A percentile compares a stretch with the other conserved stretches of the same genome.
phyloP scores from a whole-genome alignment of 2,888 invertebrate genomes.

The Polyploca ridens region DNA sequence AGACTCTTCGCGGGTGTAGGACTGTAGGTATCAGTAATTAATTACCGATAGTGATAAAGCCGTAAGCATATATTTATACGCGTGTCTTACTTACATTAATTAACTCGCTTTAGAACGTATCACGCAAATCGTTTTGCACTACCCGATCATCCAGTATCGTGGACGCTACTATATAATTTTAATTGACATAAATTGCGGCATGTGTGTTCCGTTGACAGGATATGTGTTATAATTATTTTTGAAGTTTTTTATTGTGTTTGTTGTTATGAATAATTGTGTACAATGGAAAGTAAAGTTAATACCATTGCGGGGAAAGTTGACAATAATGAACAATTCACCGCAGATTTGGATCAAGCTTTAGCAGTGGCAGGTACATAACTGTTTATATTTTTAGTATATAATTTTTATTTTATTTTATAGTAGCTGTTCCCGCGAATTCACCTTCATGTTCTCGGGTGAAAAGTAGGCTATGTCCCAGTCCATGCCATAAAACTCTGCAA shows the following conservation, averaged over 20 bases:
- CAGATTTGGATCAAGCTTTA: constrained; percentile 68
- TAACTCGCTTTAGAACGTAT: constrained; percentile 19
- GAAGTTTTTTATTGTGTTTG: background rate
- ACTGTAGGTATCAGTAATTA: constrained; percentile 26
- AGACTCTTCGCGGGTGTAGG: background rate
- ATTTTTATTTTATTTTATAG: too few species aligned
- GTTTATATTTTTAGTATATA: constrained; percentile 11
- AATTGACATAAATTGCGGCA: background rate
- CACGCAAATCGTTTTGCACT: constrained; percentile 15
- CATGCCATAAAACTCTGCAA: too few species aligned
- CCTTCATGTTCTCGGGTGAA: too few species aligned
- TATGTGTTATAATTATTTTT: background rate
- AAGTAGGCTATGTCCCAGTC: too few species aligned
- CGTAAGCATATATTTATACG: constrained; percentile 17
- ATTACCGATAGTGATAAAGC: constrained; percentile 34
- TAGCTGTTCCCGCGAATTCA: too few species aligned
- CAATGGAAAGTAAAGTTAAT: constrained; percentile 47
- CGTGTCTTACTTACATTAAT: constrained; percentile 13
- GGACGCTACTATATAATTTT: background rate
- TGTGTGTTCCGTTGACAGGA: background rate
- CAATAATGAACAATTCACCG: constrained; percentile 41
- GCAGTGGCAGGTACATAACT: constrained; percentile 45
- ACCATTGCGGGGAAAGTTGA: constrained; percentile 52
- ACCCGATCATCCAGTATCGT: background rate
- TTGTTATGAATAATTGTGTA: constrained; percentile 12